These are phyloP conservation scores for Urechis unicinctus DNA, from an alignment of 2,888 invertebrate genomes.

Conservation along the genomic window DNA sequence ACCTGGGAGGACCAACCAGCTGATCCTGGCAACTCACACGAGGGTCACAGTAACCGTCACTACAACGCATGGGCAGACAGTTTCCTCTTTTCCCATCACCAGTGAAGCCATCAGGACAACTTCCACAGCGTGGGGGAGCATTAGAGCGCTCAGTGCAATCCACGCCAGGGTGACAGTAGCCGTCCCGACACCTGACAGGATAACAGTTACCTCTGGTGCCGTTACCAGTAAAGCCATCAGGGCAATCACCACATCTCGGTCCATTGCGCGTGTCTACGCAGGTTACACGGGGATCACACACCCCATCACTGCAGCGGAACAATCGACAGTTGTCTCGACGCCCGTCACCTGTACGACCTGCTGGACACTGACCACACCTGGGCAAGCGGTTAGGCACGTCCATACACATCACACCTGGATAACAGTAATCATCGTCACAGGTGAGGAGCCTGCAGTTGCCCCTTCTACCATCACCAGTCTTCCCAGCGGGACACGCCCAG, in stretches of 20 bases:
- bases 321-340: conserved; percentile 47
- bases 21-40: not conserved
- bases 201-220: not conserved
- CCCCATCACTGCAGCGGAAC: not conserved
- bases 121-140: not conserved
- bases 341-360: conserved; percentile 51
- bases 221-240: not conserved
- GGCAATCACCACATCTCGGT: not conserved
- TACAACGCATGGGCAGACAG: not conserved
- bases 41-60: not conserved
- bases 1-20: not conserved
- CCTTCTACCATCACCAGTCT: conserved; percentile 6
- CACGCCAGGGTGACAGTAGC: conserved; percentile 33
- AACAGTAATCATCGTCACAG: conserved; percentile 68
- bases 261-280: not conserved
- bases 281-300: not conserved
- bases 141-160: conserved; percentile 12
- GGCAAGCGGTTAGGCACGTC: conserved; percentile 18
- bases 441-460: conserved; percentile 44
- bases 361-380: conserved; percentile 33
- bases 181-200: conserved; percentile 7
- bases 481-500: not conserved
- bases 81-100: not conserved
- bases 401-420: conserved; percentile 51
- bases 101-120: not conserved